Evolutionary conservation across 2,888 invertebrate genomes (phyloP).

Genomic region (Nomada fabriciana): DNA sequence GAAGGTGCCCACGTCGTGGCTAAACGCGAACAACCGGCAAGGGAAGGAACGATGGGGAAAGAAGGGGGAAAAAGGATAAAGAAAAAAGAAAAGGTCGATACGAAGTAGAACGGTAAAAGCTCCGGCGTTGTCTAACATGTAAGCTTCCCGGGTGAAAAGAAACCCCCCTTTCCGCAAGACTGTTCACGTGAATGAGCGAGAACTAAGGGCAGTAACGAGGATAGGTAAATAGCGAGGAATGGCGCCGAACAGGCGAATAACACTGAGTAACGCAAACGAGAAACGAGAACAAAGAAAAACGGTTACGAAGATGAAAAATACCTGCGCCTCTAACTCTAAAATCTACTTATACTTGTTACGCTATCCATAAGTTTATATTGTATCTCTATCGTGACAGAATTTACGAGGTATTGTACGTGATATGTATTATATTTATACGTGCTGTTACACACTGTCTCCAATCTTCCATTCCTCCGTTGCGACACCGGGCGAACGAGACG

Average conservation of each 20-base stretch:
- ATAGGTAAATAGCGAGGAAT: slow-evolving; percentile 24
- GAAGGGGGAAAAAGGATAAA: neutral
- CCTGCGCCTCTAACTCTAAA: slow-evolving; percentile 78
- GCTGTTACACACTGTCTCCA: slow-evolving; percentile 76
- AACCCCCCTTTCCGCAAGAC: slow-evolving; percentile 50
- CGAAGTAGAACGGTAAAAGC: slow-evolving; percentile 33
- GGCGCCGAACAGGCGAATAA: slow-evolving; percentile 1
- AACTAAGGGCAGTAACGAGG: slow-evolving; percentile 37
- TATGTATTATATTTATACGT: slow-evolving; percentile 81
- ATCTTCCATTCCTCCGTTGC: slow-evolving; percentile 71
- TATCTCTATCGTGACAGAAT: slow-evolving; percentile 78
- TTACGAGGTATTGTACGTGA: slow-evolving; percentile 79
- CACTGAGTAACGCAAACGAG: slow-evolving; percentile 1
- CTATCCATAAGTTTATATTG: slow-evolving; percentile 83
- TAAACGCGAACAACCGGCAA: slow-evolving; percentile 46
- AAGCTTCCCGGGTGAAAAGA: slow-evolving; percentile 59
- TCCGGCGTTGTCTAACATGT: slow-evolving; percentile 63
- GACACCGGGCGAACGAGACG: slow-evolving; percentile 64
- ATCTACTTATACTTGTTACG: slow-evolving; percentile 81
- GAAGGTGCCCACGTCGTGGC: slow-evolving; percentile 61
- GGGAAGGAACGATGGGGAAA: slow-evolving; percentile 31
- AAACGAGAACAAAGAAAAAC: slow-evolving; percentile 5
- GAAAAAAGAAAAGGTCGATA: neutral
- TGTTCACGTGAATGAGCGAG: slow-evolving; percentile 53
- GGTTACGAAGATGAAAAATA: slow-evolving; percentile 63